These are phyloP conservation scores for Cyrtorhinus lividipennis DNA, from an alignment of 1,140 invertebrate genomes.

Conservation along the genomic window DNA sequence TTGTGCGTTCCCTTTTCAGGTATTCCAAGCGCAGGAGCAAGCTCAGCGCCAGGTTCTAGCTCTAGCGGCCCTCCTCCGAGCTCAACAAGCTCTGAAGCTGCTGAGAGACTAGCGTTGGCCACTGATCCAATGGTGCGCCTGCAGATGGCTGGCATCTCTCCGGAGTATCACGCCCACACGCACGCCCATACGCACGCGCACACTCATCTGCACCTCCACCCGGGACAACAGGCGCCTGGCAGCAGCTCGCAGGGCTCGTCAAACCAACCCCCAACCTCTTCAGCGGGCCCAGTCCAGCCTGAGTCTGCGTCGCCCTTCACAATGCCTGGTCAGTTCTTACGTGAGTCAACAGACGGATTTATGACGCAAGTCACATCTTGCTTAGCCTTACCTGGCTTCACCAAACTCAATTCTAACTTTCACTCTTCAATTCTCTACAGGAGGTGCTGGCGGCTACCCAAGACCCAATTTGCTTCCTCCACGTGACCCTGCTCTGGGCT, in stretches of 20 bases:
- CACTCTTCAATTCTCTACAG: constrained; percentile 26
- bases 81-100: constrained; percentile 31
- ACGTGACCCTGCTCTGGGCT: constrained; percentile 40
- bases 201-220: constrained; percentile 56
- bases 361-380: constrained; percentile 21
- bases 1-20: constrained; percentile 8
- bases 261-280: constrained; percentile 37
- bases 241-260: constrained; percentile 36
- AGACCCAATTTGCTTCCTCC: constrained; percentile 42
- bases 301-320: constrained; percentile 40
- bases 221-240: constrained; percentile 59
- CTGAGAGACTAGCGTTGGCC: constrained; percentile 51
- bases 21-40: constrained; percentile 32
- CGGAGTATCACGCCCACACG: constrained; percentile 65
- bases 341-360: neutral
- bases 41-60: constrained; percentile 28
- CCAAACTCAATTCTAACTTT: neutral
- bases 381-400: neutral
- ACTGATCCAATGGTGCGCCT: constrained; percentile 59
- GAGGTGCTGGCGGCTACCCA: constrained; percentile 41
- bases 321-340: constrained; percentile 36
- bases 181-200: constrained; percentile 78
- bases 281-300: constrained; percentile 37
- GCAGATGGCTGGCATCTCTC: constrained; percentile 71
- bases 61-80: constrained; percentile 17